Evolutionary conservation across 2,797 vertebrate genomes (phyloP).

Genomic region (Sarcophilus harrisii): DNA sequence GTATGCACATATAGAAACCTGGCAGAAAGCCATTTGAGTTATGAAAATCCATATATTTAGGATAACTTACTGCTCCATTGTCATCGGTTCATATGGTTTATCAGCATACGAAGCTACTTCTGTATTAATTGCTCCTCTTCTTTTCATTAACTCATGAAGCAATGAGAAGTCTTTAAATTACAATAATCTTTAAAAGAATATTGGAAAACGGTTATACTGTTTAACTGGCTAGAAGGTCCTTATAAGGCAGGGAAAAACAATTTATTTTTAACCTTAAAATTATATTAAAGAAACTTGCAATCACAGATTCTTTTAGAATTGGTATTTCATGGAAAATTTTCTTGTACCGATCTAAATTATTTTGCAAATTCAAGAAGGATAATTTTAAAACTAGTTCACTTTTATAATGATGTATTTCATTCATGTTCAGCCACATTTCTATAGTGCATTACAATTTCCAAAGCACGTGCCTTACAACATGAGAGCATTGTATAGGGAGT

Average conservation of each 20-base stretch:
- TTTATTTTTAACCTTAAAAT: neutral
- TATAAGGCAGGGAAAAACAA: neutral
- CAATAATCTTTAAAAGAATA: neutral
- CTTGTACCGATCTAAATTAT: neutral
- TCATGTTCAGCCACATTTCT: neutral
- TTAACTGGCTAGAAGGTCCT: neutral
- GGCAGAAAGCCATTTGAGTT: too few species aligned
- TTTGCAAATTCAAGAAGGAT: neutral
- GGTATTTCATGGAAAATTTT: neutral
- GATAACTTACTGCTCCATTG: too few species aligned
- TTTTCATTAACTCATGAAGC: neutral
- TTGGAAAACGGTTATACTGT: neutral
- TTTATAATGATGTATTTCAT: neutral
- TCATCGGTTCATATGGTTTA: too few species aligned
- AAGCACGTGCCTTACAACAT: neutral
- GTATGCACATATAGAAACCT: too few species aligned
- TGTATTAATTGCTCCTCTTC: too few species aligned
- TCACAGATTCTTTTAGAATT: neutral
- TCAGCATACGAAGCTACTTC: too few species aligned
- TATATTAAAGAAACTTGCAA: neutral
- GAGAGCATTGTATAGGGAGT: neutral
- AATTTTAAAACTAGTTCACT: neutral
- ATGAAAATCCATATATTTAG: too few species aligned
- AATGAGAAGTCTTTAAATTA: neutral
- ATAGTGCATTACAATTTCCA: neutral